These are phyloP conservation scores for Echinops telfairi DNA, from an alignment of 2,113 vertebrate species.

Conservation along the genomic window DNA sequence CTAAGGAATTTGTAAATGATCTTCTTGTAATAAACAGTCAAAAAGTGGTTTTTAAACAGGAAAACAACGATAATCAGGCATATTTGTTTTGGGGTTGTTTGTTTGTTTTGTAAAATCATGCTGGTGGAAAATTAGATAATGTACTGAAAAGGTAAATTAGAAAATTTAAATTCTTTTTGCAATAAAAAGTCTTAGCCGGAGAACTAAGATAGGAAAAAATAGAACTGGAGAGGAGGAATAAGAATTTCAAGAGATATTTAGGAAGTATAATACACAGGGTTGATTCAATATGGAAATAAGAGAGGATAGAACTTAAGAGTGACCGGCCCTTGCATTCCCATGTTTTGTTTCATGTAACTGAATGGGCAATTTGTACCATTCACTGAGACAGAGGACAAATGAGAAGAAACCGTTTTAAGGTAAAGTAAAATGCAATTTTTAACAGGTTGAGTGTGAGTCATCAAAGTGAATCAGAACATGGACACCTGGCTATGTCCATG, in stretches of 20 bases:
- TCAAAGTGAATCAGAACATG: background rate
- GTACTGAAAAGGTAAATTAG: background rate
- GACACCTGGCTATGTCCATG: background rate
- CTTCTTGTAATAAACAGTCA: background rate
- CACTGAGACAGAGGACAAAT: background rate
- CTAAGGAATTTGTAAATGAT: background rate
- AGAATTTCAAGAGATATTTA: constrained; percentile 22
- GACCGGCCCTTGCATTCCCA: background rate
- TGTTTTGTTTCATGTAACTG: background rate
- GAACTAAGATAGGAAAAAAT: background rate
- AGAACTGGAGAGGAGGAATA: background rate
- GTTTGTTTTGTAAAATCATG: background rate
- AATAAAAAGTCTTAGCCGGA: background rate
- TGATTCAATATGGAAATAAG: background rate
- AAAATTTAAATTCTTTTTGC: background rate
- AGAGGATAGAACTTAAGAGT: background rate
- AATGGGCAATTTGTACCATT: too few relatives aligned
- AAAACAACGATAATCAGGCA: background rate
- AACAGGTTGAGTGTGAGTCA: constrained; percentile 10
- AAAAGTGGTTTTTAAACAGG: constrained; percentile 10
- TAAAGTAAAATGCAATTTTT: background rate
- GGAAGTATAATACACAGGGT: background rate
- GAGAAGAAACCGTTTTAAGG: background rate
- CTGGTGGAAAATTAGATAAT: background rate
- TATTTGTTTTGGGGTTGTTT: background rate